phyloP scores from a whole-genome alignment of 2,797 vertebrate species.

The Rhabdophis nuchalis region DNA sequence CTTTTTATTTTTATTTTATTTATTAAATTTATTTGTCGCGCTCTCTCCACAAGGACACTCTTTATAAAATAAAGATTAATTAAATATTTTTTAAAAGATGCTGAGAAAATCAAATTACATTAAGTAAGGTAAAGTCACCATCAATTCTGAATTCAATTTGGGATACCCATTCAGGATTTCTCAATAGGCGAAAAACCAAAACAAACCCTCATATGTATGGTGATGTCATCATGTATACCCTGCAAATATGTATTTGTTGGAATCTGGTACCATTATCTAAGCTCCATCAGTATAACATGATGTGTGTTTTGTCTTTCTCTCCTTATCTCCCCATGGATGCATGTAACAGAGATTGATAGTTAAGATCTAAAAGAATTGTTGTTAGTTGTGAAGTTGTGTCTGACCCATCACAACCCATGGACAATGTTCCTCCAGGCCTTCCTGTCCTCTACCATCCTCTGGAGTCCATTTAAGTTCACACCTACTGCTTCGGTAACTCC shows the following conservation, averaged over 20 bases:
- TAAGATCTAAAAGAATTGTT: not conserved
- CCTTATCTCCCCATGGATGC: not conserved
- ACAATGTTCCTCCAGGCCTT: too few species aligned
- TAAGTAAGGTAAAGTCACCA: not conserved
- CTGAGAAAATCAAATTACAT: not conserved
- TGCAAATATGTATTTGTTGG: not conserved
- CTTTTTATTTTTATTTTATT: not conserved
- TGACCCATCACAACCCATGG: too few species aligned
- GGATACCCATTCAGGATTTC: not conserved
- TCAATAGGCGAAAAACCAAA: not conserved
- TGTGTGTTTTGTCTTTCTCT: not conserved
- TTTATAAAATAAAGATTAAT: not conserved
- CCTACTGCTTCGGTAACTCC: too few species aligned
- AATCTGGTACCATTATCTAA: not conserved
- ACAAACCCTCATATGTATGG: not conserved
- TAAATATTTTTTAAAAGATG: not conserved
- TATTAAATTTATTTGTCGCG: not conserved
- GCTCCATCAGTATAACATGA: not conserved
- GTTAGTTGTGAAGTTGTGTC: too few species aligned
- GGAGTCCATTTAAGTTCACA: too few species aligned
- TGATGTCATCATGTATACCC: not conserved
- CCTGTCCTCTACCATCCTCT: too few species aligned
- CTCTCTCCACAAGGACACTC: not conserved
- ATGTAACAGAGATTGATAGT: not conserved
- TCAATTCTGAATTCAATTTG: not conserved